These are phyloP conservation scores for Musca vetustissima DNA, from an alignment of 1,140 invertebrate genomes.

Conservation along the genomic window DNA sequence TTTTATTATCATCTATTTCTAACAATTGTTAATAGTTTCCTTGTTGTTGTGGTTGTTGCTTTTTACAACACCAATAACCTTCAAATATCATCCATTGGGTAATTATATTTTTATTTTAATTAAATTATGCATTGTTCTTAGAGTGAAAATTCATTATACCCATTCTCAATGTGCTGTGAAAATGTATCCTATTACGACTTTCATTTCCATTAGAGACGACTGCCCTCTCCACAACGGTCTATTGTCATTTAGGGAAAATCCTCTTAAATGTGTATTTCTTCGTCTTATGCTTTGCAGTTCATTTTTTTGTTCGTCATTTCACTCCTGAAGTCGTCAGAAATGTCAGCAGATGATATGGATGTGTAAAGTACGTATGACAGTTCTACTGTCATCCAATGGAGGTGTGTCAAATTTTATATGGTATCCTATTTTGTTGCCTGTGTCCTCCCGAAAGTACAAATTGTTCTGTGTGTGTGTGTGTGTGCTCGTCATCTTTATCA, in stretches of 20 bases:
- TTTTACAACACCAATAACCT: too few relatives aligned
- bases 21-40: not conserved
- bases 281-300: not conserved
- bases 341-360: conserved; percentile 7
- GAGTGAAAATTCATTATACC: not conserved
- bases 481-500: too few relatives aligned
- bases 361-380: not conserved
- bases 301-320: not conserved
- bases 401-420: too few relatives aligned
- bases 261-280: not conserved
- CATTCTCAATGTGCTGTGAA: conserved; percentile 7
- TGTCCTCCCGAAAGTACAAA: too few relatives aligned
- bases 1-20: not conserved
- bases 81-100: not conserved
- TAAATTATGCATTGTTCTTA: not conserved
- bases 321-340: not conserved
- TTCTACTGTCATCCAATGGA: not conserved
- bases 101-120: not conserved
- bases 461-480: too few relatives aligned
- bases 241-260: conserved; percentile 11
- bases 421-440: too few relatives aligned
- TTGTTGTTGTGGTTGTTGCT: too few relatives aligned
- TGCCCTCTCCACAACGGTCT: not conserved
- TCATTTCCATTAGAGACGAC: not conserved
- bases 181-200: conserved; percentile 18